phyloP scores from a whole-genome alignment of 2,113 vertebrate genomes.

The Marcusenius ussheri region DNA sequence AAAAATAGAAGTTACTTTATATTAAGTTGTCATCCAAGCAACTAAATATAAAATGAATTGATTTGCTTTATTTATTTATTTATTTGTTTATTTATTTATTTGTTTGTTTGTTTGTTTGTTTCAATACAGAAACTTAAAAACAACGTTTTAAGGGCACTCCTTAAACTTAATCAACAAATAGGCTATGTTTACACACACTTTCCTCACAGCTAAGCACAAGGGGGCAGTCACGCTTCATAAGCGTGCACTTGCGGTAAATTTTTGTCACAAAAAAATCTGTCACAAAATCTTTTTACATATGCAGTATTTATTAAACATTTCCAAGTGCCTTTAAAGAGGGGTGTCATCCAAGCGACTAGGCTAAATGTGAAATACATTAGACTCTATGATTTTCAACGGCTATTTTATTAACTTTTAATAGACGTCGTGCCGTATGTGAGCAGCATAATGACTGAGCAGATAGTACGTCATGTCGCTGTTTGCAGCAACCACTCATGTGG shows the following conservation, averaged over 20 bases:
- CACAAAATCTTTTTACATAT: not conserved
- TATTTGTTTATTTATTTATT: not conserved
- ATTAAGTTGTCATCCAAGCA: not conserved
- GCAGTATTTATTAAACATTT: not conserved
- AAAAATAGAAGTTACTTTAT: not conserved
- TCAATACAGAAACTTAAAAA: not conserved
- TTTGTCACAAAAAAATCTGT: not conserved
- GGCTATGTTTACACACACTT: not conserved
- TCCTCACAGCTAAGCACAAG: not conserved
- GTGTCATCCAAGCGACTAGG: not conserved
- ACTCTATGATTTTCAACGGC: not conserved
- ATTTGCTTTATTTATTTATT: not conserved
- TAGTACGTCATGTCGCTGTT: not conserved
- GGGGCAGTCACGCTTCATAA: not conserved
- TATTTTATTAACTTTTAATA: not conserved
- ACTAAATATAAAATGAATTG: not conserved
- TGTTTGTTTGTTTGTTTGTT: not conserved
- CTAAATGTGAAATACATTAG: not conserved
- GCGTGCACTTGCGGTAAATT: not conserved
- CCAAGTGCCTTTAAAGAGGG: not conserved
- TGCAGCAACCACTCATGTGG: not conserved
- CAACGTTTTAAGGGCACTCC: not conserved
- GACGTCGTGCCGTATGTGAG: not conserved
- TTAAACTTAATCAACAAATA: not conserved
- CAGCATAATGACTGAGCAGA: not conserved